A percentile compares a stretch with the other conserved stretches of the same genome.
phyloP scores from a whole-genome alignment of 2,113 vertebrate genomes.

The Sphaerodactylus townsendi region DNA sequence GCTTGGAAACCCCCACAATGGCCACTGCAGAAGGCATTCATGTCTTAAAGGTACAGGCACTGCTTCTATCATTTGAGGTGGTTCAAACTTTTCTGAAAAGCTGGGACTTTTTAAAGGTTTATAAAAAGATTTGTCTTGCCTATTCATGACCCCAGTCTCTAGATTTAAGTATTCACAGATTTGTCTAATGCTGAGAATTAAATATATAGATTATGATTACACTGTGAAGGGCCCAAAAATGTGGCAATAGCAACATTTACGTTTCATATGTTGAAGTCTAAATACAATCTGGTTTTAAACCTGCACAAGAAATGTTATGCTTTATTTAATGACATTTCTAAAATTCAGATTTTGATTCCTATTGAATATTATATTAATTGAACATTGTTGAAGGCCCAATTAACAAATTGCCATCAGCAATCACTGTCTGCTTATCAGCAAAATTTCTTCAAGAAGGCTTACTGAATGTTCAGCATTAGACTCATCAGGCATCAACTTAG shows the following conservation, averaged over 20 bases:
- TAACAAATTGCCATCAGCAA: neutral
- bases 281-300: neutral
- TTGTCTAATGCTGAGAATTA: no score
- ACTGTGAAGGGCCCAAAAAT: neutral
- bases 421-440: neutral
- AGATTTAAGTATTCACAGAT: no score
- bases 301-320: neutral
- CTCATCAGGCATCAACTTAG: neutral
- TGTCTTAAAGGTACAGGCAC: no score
- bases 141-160: no score
- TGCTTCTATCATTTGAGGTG: no score
- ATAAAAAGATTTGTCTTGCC: no score
- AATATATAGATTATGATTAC: neutral
- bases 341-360: neutral
- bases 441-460: neutral
- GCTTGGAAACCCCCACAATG: no score
- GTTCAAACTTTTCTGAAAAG: no score
- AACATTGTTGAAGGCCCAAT: neutral
- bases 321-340: neutral
- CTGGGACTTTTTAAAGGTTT: no score
- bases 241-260: neutral
- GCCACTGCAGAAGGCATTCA: no score
- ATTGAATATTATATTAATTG: neutral
- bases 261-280: neutral
- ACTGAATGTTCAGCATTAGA: neutral